A percentile compares a stretch with the other conserved stretches of the same genome.
Conservation (phyloP, 2,113 vertebrate species). For the Ascaphus truei region DNA sequence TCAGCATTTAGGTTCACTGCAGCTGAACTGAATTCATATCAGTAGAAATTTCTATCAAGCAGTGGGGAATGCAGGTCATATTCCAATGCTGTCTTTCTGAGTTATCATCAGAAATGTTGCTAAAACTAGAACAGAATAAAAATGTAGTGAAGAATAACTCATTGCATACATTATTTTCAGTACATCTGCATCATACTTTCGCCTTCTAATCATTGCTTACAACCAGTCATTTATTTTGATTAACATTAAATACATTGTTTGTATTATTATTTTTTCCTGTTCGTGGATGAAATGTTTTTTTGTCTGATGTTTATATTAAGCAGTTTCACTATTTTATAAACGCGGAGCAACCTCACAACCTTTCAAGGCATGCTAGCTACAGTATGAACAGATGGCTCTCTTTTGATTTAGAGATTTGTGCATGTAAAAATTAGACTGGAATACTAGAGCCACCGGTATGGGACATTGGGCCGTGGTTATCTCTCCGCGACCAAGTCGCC, state of each 20-base stretch:
- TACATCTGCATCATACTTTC: neutral
- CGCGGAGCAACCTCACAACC: neutral
- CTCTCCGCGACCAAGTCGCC: too few relatives aligned
- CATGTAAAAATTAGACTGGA: too few relatives aligned
- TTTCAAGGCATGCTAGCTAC: too few relatives aligned
- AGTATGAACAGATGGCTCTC: too few relatives aligned
- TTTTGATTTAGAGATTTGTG: too few relatives aligned
- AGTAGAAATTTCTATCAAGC: conserved; percentile 67
- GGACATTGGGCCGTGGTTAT: too few relatives aligned
- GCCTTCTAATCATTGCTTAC: neutral
- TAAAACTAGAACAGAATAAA: conserved; percentile 58
- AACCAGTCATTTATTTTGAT: neutral
- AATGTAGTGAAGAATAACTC: conserved; percentile 51
- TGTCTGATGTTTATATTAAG: neutral
- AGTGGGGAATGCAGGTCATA: conserved; percentile 60
- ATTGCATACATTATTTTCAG: conserved; percentile 3
- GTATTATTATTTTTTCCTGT: neutral
- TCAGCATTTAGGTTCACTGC: conserved; percentile 66
- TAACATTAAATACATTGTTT: conserved; percentile 4
- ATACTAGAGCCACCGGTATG: too few relatives aligned
- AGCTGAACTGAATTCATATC: conserved; percentile 60
- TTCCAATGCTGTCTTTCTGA: conserved; percentile 56
- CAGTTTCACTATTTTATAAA: conserved; percentile 1
- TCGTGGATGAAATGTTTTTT: neutral
- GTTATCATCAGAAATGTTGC: conserved; percentile 61